Evolutionary conservation across 2,888 invertebrate species (phyloP).

Genomic region (Blastobasis lacticolella): DNA sequence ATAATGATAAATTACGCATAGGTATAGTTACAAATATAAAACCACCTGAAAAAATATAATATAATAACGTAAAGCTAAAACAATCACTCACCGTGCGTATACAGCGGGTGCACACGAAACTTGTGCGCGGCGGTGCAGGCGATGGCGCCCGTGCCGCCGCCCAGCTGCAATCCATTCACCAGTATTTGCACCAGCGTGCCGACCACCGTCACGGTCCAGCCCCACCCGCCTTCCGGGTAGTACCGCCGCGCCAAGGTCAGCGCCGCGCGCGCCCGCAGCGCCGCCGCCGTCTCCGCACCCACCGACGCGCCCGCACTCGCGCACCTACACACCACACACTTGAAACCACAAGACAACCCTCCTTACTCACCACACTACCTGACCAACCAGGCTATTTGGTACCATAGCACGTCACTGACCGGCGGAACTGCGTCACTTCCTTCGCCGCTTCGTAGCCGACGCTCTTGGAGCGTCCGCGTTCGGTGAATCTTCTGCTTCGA

Average conservation of each 20-base stretch:
- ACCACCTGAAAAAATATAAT: too few species aligned
- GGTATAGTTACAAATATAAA: too few species aligned
- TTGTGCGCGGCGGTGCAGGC: slow-evolving; percentile 77
- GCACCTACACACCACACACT: slow-evolving; percentile 57
- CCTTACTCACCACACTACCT: slow-evolving; percentile 8
- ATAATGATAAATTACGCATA: too few species aligned
- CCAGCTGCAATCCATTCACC: slow-evolving; percentile 83
- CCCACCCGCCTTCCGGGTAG: slow-evolving; percentile 92
- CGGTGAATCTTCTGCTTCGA: slow-evolving; percentile 41
- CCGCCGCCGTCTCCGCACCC: slow-evolving; percentile 59
- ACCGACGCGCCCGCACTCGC: slow-evolving; percentile 67
- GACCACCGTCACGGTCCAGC: slow-evolving; percentile 85
- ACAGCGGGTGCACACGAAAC: slow-evolving; percentile 75
- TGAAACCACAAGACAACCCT: slow-evolving; percentile 11
- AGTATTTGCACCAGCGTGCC: slow-evolving; percentile 82
- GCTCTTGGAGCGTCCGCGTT: slow-evolving; percentile 68
- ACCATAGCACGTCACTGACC: slow-evolving; percentile 43
- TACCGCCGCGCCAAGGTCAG: slow-evolving; percentile 82
- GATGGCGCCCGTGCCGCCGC: slow-evolving; percentile 78
- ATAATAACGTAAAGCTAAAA: too few species aligned
- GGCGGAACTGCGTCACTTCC: slow-evolving; percentile 67
- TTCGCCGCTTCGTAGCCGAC: slow-evolving; percentile 64
- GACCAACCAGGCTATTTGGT: slow-evolving; percentile 1
- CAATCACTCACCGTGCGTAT: slow-evolving; percentile 75
- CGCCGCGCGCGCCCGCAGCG: slow-evolving; percentile 75